phyloP scores from a whole-genome alignment of 37 sponge, comb jelly and placozoan species.

The Theonella swinhoei region DNA sequence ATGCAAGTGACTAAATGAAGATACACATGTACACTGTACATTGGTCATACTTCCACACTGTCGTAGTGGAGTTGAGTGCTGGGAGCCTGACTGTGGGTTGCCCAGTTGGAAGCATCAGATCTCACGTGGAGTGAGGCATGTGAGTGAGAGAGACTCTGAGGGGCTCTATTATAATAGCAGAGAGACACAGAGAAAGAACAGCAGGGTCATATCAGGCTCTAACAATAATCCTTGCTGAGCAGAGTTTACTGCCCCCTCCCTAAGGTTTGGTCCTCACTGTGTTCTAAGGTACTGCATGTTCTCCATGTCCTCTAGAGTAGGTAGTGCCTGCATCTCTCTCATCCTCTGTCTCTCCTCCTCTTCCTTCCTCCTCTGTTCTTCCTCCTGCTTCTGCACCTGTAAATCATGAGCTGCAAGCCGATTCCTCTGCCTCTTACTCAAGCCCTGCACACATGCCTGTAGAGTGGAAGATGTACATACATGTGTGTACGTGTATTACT shows the following conservation, averaged over 20 bases:
- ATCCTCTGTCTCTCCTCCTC: not conserved
- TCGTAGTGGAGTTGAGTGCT: not conserved
- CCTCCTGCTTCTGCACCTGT: conserved; percentile 15
- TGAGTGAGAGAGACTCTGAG: conserved; percentile 6
- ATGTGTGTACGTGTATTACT: not conserved
- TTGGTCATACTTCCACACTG: no score
- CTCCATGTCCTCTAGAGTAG: not conserved
- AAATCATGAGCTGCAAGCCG: conserved; percentile 21
- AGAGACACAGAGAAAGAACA: no score
- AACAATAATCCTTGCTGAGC: no score
- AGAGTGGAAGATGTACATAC: not conserved
- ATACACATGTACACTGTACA: no score
- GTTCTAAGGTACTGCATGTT: not conserved
- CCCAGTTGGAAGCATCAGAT: not conserved
- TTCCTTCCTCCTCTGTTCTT: conserved; percentile 11
- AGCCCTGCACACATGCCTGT: conserved; percentile 65
- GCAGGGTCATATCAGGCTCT: no score
- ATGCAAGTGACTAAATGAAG: no score
- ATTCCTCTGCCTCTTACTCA: conserved; percentile 44
- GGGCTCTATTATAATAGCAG: no score
- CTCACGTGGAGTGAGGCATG: conserved; percentile 21
- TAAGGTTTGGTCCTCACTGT: not conserved
- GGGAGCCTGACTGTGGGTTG: not conserved
- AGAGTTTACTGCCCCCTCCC: no score
- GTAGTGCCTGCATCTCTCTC: not conserved